phyloP scores from a whole-genome alignment of 2,797 vertebrate genomes.

The Tarsius wallacei region DNA sequence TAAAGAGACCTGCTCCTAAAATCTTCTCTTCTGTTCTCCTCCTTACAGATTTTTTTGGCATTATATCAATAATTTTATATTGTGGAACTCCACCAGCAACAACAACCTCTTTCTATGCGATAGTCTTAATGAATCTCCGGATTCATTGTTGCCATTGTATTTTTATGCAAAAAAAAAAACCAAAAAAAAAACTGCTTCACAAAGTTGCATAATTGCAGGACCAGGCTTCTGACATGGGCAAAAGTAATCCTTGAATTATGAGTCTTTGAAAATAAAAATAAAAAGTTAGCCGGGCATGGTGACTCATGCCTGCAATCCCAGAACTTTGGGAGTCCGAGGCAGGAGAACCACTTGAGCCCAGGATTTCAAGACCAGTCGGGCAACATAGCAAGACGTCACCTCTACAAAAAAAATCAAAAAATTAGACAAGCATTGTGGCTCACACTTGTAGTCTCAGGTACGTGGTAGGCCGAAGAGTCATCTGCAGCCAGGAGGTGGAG shows the following conservation, averaged over 20 bases:
- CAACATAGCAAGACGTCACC: too few species aligned
- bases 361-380: too few species aligned
- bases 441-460: too few species aligned
- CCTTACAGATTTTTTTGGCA: not conserved
- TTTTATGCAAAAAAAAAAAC: not conserved
- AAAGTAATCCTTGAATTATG: conserved; percentile 19
- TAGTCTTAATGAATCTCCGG: not conserved
- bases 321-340: too few species aligned
- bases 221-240: not conserved
- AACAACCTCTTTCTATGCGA: not conserved
- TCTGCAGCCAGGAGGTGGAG: too few species aligned
- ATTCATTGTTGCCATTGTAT: not conserved
- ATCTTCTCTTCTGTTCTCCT: not conserved
- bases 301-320: too few species aligned
- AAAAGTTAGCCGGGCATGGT: too few species aligned
- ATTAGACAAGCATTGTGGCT: too few species aligned
- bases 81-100: not conserved
- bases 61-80: not conserved
- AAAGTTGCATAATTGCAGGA: not conserved
- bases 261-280: not conserved
- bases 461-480: too few species aligned
- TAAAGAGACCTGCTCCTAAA: not conserved
- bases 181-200: not conserved
- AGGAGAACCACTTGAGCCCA: too few species aligned
- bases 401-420: too few species aligned